A percentile compares a stretch with the other conserved stretches of the same genome.
Conservation (phyloP, 2,888 invertebrate genomes). For the Phragmatobia fuliginosa region DNA sequence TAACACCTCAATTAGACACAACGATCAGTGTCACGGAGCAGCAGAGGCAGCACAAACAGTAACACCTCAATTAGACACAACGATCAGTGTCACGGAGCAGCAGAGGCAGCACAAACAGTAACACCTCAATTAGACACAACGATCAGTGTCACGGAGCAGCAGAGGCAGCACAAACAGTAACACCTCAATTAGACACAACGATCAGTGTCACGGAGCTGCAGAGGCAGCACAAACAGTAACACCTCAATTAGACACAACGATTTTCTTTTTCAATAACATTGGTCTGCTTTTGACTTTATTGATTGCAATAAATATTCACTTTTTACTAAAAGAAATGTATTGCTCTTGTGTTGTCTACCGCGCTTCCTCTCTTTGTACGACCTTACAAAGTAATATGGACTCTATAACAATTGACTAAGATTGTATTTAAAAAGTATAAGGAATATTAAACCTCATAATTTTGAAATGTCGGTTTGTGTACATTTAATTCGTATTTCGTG, state of each 20-base stretch:
- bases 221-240: not conserved
- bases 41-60: too few relatives aligned
- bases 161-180: too few relatives aligned
- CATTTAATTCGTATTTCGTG: not conserved
- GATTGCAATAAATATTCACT: conserved; percentile 17
- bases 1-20: too few relatives aligned
- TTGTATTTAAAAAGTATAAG: not conserved
- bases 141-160: too few relatives aligned
- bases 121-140: too few relatives aligned
- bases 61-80: too few relatives aligned
- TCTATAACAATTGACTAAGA: not conserved
- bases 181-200: too few relatives aligned
- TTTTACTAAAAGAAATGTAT: conserved; percentile 15
- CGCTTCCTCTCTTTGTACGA: conserved; percentile 5
- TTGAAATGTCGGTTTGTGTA: not conserved
- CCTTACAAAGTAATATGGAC: not conserved
- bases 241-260: conserved; percentile 10
- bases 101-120: too few relatives aligned
- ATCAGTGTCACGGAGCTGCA: not conserved
- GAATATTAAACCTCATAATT: not conserved
- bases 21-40: too few relatives aligned
- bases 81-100: too few relatives aligned
- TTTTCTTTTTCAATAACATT: conserved; percentile 8
- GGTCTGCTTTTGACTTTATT: conserved; percentile 12
- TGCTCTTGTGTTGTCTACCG: not conserved